Evolutionary conservation across 2,113 vertebrate species (phyloP).

Genomic region (Physeter macrocephalus): DNA sequence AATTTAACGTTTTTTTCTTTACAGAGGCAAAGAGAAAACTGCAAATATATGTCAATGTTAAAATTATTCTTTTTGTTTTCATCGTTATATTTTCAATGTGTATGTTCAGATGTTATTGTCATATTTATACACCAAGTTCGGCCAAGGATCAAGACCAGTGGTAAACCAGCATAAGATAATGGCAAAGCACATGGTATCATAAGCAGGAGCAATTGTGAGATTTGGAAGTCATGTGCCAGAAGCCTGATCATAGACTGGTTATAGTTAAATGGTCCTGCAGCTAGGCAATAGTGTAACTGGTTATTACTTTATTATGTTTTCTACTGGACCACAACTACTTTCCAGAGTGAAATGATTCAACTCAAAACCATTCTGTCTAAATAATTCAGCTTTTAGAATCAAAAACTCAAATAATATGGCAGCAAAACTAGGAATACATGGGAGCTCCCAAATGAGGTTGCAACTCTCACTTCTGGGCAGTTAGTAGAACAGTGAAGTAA

Average conservation of each 20-base stretch:
- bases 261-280: neutral
- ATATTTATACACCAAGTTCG: neutral
- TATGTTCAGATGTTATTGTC: neutral
- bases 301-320: neutral
- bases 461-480: neutral
- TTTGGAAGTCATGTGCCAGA: neutral
- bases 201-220: no score
- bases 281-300: neutral
- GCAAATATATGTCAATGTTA: neutral
- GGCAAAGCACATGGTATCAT: accelerated
- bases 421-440: neutral
- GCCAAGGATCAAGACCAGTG: neutral
- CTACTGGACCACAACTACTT: neutral
- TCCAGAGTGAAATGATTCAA: neutral
- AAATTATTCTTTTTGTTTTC: neutral
- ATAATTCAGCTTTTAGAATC: neutral
- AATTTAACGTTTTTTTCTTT: neutral
- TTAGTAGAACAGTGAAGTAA: neutral
- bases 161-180: neutral
- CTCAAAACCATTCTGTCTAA: neutral
- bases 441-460: neutral
- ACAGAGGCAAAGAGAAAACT: neutral
- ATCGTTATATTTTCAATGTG: neutral
- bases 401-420: neutral
- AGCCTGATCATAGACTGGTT: neutral